Conservation (phyloP, 2,888 invertebrate genomes). For the Watsonalla cultraria region DNA sequence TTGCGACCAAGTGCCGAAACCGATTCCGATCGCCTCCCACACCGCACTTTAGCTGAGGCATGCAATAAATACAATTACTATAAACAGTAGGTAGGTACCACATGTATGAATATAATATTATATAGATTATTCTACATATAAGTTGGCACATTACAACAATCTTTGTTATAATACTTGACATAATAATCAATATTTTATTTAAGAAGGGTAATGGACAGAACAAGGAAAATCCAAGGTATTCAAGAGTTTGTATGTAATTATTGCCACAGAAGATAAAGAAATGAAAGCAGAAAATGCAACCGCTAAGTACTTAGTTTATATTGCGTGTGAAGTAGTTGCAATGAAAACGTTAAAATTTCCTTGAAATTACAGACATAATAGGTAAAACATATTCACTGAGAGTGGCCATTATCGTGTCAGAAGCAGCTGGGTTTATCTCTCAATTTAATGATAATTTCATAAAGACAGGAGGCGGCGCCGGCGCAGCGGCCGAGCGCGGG, state of each 20-base stretch:
- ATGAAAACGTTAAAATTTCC: conserved; percentile 18
- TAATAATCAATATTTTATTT: too few relatives aligned
- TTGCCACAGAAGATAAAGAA: too few relatives aligned
- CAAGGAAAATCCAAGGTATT: too few relatives aligned
- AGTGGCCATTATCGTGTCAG: conserved; percentile 63
- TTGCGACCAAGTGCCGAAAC: conserved; percentile 27
- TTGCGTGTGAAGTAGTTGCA: conserved; percentile 18
- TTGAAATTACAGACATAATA: conserved; percentile 46
- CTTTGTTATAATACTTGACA: too few relatives aligned
- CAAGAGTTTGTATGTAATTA: too few relatives aligned
- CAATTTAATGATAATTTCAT: conserved; percentile 72
- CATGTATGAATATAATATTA: too few relatives aligned
- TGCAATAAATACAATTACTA: not conserved
- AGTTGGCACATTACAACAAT: too few relatives aligned
- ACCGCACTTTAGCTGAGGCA: conserved; percentile 12
- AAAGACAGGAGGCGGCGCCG: conserved; percentile 47
- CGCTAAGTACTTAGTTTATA: not conserved
- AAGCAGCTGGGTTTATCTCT: conserved; percentile 61
- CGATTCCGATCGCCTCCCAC: conserved; percentile 20
- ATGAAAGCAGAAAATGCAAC: too few relatives aligned
- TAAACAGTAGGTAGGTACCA: not conserved
- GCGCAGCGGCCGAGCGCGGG: conserved; percentile 43
- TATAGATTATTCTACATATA: too few relatives aligned
- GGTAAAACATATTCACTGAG: conserved; percentile 42
- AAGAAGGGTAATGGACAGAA: too few relatives aligned